Evolutionary conservation across 2,888 invertebrate species (phyloP), one percentile per base, ranked within the genome.

Genomic region (Papilio protenor): DNA sequence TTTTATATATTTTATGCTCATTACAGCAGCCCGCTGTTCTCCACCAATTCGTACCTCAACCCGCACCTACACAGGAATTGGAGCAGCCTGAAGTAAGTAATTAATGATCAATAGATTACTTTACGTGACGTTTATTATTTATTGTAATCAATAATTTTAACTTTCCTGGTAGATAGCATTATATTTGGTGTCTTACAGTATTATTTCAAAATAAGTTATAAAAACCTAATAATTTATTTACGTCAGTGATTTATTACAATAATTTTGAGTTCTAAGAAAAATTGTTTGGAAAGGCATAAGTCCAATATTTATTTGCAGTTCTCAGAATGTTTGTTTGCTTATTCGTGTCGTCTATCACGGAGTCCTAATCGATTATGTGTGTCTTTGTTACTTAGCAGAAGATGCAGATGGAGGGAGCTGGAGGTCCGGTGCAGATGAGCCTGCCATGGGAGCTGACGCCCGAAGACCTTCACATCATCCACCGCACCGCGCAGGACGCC

Each of bases 31-130:
- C 89, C 33, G 88, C 89, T 64, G 87, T 92, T 57, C 87, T 94
- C 75, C 94, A 94, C 81, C 94, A 94, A 83, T 94, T 94, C 82
- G 90, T 94, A 61, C 94, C 94, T 2, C 94, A 94, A 84, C 84
- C 91, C 11, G 94, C 94, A 12, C 94, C 94, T n/a, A 93, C 94
- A 10, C 94, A 94, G 80, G 94, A 94, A 80, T 82, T 94, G 79
- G 94, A 94, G 83, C 94, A 94, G 83, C 90, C 92, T 75, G 94
- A 94, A 87, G 94, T 94, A 87, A 86, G 86, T 82, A 81, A 81
- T 47, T 18, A 52, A 27, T 61, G 40, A 40, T 8, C 5, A 33
- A 33, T 40, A 8, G 0, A 40, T 8, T 40, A 8, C 8, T 40
- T 40, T 40, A 40, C 40, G 40, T 23, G 12, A n/a, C 10, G 71